Conservation (phyloP, 2,113 vertebrate species). For the Tyto alba region DNA sequence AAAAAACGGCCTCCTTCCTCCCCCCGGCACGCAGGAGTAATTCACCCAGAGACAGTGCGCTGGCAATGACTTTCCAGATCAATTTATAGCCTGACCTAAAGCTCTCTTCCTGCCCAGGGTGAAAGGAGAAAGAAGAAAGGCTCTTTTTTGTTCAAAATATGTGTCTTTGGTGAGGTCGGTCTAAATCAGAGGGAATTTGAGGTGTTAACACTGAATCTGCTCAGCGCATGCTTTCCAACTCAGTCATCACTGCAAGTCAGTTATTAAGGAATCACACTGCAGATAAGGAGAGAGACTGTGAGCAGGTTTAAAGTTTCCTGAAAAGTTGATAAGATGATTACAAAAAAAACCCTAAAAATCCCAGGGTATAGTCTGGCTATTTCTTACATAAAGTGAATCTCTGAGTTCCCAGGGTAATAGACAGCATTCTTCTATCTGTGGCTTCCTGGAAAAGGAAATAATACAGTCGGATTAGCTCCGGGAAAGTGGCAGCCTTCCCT, state of each 20-base stretch:
- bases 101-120: background rate
- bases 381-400: background rate
- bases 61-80: background rate
- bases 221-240: background rate
- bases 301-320: background rate
- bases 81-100: constrained; percentile 4
- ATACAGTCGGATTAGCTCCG: background rate
- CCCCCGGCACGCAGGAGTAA: background rate
- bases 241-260: background rate
- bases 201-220: background rate
- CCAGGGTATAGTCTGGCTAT: background rate
- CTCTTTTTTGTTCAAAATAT: background rate
- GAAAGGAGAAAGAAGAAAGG: background rate
- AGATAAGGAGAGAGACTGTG: background rate
- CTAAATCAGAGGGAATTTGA: background rate
- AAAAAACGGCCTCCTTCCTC: background rate
- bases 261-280: background rate
- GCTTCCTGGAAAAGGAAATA: constrained; percentile 32
- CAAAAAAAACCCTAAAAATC: background rate
- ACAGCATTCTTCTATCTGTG: background rate
- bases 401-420: background rate
- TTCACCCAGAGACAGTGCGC: background rate
- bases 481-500: constrained; percentile 2
- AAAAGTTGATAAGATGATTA: background rate
- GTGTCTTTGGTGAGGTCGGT: background rate